Evolutionary conservation across 2,113 vertebrate genomes (phyloP).

Genomic region (Pachypanchax playfairii): DNA sequence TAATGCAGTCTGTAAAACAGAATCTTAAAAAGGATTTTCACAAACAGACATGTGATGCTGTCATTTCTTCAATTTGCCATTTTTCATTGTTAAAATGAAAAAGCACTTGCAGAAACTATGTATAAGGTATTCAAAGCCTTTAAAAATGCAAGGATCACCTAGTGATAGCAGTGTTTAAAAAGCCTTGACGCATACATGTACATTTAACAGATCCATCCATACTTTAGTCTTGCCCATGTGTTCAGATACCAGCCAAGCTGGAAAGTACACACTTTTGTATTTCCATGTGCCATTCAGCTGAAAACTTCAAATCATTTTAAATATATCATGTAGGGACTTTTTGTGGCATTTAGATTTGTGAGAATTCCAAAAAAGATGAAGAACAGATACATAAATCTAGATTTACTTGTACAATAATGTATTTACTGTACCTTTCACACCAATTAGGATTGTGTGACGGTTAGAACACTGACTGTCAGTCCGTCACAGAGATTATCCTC

Average conservation of each 20-base stretch:
- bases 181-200: not conserved
- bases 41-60: conserved; percentile 18
- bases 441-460: not conserved
- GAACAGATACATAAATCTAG: not conserved
- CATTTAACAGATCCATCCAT: not conserved
- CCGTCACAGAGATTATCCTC: not conserved
- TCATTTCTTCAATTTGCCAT: not conserved
- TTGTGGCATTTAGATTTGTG: not conserved
- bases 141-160: too few relatives aligned
- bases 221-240: conserved; percentile 10
- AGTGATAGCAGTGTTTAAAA: too few relatives aligned
- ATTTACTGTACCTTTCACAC: not conserved
- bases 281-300: conserved; percentile 24
- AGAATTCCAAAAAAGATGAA: conserved; percentile 17
- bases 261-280: conserved; percentile 21
- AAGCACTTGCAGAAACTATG: too few relatives aligned
- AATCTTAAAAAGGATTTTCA: conserved; percentile 7
- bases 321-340: conserved; percentile 11
- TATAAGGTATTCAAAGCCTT: too few relatives aligned
- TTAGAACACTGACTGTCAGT: not conserved
- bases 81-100: too few relatives aligned
- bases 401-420: not conserved
- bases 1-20: conserved; percentile 15
- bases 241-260: not conserved
- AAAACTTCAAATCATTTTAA: too few relatives aligned